A percentile compares a stretch with the other conserved stretches of the same genome.
Evolutionary conservation across 2,113 vertebrate genomes (phyloP).

Genomic region (Nesogale talazaci): DNA sequence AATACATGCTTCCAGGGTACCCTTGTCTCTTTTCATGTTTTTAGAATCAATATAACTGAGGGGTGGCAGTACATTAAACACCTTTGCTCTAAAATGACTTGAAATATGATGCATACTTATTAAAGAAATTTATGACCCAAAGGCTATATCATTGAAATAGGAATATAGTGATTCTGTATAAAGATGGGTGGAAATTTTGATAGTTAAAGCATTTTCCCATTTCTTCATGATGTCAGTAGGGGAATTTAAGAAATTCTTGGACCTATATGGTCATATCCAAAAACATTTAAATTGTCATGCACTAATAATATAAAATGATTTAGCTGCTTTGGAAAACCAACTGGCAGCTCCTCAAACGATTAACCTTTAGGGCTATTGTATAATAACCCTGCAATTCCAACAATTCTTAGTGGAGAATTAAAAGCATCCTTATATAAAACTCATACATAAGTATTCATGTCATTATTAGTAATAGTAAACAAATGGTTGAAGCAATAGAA

Average conservation of each 20-base stretch:
- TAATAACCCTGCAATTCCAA: background rate
- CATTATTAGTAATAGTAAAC: background rate
- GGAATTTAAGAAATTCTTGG: background rate
- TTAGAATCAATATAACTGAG: conserved; percentile 76
- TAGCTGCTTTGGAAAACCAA: conserved; percentile 33
- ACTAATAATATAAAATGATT: background rate
- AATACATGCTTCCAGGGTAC: background rate
- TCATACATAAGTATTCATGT: background rate
- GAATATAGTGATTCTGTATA: conserved; percentile 46
- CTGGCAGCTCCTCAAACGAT: conserved; percentile 11
- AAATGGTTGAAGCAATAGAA: background rate
- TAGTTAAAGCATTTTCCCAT: conserved; percentile 28
- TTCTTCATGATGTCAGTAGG: conserved; percentile 56
- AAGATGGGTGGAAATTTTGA: conserved; percentile 44
- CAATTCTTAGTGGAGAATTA: background rate
- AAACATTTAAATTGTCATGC: background rate
- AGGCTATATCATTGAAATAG: conserved; percentile 34
- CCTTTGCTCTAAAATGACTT: conserved; percentile 41
- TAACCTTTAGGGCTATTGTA: background rate
- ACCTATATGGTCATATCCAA: background rate
- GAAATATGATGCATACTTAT: conserved; percentile 39
- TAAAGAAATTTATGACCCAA: conserved; percentile 42
- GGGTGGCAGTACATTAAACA: conserved; percentile 71
- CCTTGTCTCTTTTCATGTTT: background rate
- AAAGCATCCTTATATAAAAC: background rate